These are phyloP conservation scores for Cataglyphis hispanica DNA, from an alignment of 1,140 invertebrate genomes.

Conservation along the genomic window DNA sequence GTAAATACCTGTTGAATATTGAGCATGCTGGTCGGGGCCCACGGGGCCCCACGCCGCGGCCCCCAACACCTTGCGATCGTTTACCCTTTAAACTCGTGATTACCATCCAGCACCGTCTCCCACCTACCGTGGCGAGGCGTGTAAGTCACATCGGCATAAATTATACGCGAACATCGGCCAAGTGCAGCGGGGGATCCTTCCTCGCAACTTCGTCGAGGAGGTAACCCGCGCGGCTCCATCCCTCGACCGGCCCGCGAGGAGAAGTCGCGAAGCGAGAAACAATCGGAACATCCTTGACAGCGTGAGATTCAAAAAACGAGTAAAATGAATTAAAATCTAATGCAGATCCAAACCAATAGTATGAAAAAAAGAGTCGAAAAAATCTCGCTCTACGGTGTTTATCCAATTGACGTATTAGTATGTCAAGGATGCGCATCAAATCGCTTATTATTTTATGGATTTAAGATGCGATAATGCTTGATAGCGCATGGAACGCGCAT, in stretches of 20 bases:
- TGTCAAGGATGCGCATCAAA: background rate
- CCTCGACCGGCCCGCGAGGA: constrained; percentile 34
- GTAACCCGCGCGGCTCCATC: constrained; percentile 48
- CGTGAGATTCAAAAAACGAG: constrained; percentile 31
- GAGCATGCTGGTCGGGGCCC: constrained; percentile 76
- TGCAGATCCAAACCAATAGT: constrained; percentile 9
- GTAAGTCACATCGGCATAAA: constrained; percentile 79
- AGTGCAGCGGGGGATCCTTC: constrained; percentile 42
- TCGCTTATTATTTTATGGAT: constrained; percentile 20
- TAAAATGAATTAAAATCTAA: constrained; percentile 1
- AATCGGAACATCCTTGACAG: constrained; percentile 63
- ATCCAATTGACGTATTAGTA: constrained; percentile 23
- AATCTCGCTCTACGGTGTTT: background rate
- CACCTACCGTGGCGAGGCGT: constrained; percentile 72
- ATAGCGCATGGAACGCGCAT: constrained; percentile 3
- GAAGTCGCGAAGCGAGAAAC: constrained; percentile 47
- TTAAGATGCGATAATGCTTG: constrained; percentile 20
- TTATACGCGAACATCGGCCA: constrained; percentile 78
- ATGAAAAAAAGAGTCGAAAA: background rate
- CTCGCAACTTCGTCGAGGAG: constrained; percentile 32
- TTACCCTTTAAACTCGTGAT: constrained; percentile 83
- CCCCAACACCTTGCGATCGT: constrained; percentile 81
- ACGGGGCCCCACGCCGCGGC: constrained; percentile 74
- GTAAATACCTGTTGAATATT: constrained; percentile 86
- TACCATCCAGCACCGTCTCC: constrained; percentile 70